phyloP scores from a whole-genome alignment of 2,797 vertebrate species.

The Bufotes viridis region DNA sequence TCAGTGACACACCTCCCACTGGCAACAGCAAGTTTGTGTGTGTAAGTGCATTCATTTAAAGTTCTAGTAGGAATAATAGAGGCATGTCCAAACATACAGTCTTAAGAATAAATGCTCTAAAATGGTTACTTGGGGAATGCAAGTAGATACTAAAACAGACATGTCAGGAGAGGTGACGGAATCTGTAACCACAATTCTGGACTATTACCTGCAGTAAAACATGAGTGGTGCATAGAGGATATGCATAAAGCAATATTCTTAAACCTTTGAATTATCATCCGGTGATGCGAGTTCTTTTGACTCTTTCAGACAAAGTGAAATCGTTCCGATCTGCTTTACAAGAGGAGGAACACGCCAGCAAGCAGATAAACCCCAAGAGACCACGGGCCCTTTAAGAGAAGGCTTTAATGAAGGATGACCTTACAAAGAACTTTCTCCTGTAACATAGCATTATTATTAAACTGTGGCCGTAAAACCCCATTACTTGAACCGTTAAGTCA shows the following conservation, averaged over 20 bases:
- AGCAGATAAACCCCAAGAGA: constrained; percentile 94
- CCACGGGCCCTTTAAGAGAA: constrained; percentile 81
- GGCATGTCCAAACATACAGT: too few relatives aligned
- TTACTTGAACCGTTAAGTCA: constrained; percentile 75
- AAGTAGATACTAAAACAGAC: too few relatives aligned
- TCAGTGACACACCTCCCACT: too few relatives aligned
- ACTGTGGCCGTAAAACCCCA: constrained; percentile 70
- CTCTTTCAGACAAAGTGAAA: constrained; percentile 92
- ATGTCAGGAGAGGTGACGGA: too few relatives aligned
- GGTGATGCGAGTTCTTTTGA: neutral
- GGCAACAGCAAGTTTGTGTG: too few relatives aligned
- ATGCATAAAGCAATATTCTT: neutral
- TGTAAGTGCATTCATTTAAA: too few relatives aligned
- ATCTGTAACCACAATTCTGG: too few relatives aligned
- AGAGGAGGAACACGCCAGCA: constrained; percentile 96
- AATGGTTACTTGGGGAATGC: too few relatives aligned
- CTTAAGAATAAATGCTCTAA: too few relatives aligned
- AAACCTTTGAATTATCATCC: neutral
- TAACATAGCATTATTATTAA: constrained; percentile 73
- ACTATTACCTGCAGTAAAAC: too few relatives aligned
- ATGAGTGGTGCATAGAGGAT: too few relatives aligned
- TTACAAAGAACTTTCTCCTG: constrained; percentile 71
- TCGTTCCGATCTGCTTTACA: constrained; percentile 92
- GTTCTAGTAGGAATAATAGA: too few relatives aligned
- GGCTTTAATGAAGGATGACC: constrained; percentile 73